Percentiles rank a stretch among this genome's conserved stretches.
Conservation (phyloP, 2,113 vertebrate genomes). For the Serranochromis macrocephalus region DNA sequence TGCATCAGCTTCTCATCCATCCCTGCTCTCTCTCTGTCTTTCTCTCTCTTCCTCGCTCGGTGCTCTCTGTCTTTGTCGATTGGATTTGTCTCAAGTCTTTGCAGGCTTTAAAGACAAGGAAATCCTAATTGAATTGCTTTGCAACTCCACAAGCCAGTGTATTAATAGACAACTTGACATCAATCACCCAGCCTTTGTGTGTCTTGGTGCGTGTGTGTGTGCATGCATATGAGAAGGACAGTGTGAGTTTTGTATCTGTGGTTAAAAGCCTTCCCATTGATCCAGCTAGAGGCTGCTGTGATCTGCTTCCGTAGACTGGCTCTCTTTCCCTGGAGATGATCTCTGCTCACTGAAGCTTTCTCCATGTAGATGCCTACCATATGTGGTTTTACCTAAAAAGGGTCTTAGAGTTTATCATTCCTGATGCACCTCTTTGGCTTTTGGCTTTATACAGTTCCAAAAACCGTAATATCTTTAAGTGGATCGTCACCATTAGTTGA, state of each 20-base stretch:
- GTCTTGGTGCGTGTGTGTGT: not conserved
- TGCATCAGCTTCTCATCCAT: constrained; percentile 15
- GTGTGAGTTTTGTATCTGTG: constrained; percentile 30
- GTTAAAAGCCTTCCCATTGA: constrained; percentile 75
- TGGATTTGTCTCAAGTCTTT: constrained; percentile 71
- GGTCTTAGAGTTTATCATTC: not conserved
- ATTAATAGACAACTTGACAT: constrained; percentile 74
- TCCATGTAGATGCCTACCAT: not conserved
- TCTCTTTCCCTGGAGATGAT: constrained; percentile 31
- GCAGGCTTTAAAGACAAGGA: constrained; percentile 66
- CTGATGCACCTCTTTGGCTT: not conserved
- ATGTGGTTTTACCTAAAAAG: not conserved
- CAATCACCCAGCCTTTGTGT: constrained; percentile 58
- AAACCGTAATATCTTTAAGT: not conserved
- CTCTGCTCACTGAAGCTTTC: constrained; percentile 27
- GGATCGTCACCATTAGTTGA: not conserved
- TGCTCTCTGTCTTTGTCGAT: constrained; percentile 43
- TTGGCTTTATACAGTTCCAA: not conserved
- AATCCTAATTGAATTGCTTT: constrained; percentile 77
- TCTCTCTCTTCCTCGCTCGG: not conserved
- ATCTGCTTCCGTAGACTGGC: constrained; percentile 14
- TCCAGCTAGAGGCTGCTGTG: constrained; percentile 54
- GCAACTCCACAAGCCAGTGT: constrained; percentile 65
- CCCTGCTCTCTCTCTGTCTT: not conserved
- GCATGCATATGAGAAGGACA: not conserved